Conservation (phyloP, 2,888 invertebrate species). For the Apeira syringaria region DNA sequence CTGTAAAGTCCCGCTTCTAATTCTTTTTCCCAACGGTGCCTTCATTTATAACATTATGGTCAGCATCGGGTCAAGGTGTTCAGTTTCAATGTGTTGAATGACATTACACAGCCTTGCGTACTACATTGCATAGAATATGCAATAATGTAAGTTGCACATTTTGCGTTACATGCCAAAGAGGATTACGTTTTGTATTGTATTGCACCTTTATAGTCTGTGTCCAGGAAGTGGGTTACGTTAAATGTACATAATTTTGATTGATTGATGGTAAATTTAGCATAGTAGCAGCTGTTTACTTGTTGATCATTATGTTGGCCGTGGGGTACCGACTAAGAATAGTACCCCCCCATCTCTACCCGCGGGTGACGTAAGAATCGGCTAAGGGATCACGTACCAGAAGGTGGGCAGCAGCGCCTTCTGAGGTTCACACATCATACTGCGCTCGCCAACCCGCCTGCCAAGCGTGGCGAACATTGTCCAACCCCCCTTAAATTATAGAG, state of each 20-base stretch:
- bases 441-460: no score
- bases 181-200: slow-evolving; percentile 3
- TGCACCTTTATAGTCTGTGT: slow-evolving; percentile 9
- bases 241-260: neutral
- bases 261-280: slow-evolving; percentile 7
- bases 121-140: slow-evolving; percentile 6
- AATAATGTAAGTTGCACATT: slow-evolving; percentile 29
- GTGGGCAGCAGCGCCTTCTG: no score
- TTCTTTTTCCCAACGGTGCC: slow-evolving; percentile 23
- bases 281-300: no score
- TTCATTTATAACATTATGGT: slow-evolving; percentile 10
- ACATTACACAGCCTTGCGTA: slow-evolving; percentile 5
- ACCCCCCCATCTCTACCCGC: no score
- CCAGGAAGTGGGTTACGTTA: slow-evolving; percentile 11
- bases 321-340: no score
- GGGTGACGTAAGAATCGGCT: no score
- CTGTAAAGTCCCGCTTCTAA: slow-evolving; percentile 7
- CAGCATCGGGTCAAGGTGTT: slow-evolving; percentile 28
- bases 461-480: no score
- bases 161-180: slow-evolving; percentile 8
- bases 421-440: no score
- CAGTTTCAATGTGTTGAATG: slow-evolving; percentile 20
- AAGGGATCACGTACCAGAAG: no score
- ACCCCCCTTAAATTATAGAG: no score
- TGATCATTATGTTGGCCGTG: no score